phyloP scores from a whole-genome alignment of 2,797 vertebrate species.

The Pseudochaenichthys georgianus region DNA sequence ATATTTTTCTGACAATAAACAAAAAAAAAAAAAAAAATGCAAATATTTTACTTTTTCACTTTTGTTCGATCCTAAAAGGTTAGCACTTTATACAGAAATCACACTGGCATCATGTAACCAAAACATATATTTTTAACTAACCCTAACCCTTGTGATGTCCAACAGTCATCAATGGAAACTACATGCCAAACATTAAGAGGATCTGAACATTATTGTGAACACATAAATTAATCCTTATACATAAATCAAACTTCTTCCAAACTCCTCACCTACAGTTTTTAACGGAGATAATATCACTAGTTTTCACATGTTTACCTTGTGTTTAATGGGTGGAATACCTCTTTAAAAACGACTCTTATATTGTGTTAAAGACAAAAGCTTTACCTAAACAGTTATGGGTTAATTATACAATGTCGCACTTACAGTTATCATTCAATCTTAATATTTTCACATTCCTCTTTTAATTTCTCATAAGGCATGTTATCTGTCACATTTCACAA shows the following conservation, averaged over 20 bases:
- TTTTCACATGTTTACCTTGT: neutral
- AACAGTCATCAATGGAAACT: too few species aligned
- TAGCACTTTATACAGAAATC: too few species aligned
- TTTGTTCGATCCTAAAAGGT: too few species aligned
- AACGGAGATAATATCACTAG: neutral
- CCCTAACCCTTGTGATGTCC: too few species aligned
- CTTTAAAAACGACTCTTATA: neutral
- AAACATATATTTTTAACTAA: too few species aligned
- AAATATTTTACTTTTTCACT: too few species aligned
- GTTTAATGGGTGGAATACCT: neutral
- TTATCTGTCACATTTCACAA: conserved; percentile 63
- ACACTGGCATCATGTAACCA: too few species aligned
- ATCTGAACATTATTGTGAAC: too few species aligned
- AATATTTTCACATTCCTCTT: conserved; percentile 36
- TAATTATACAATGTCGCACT: conserved; percentile 4
- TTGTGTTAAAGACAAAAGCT: neutral
- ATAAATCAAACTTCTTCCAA: neutral
- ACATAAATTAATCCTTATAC: too few species aligned
- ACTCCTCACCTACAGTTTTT: neutral
- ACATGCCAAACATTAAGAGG: too few species aligned
- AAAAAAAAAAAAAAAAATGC: too few species aligned
- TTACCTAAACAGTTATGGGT: neutral
- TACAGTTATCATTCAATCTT: conserved; percentile 29
- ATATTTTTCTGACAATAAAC: too few species aligned
- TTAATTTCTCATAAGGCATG: conserved; percentile 23